These are phyloP conservation scores for Nestor notabilis DNA, from an alignment of 2,113 vertebrate species.

Conservation along the genomic window DNA sequence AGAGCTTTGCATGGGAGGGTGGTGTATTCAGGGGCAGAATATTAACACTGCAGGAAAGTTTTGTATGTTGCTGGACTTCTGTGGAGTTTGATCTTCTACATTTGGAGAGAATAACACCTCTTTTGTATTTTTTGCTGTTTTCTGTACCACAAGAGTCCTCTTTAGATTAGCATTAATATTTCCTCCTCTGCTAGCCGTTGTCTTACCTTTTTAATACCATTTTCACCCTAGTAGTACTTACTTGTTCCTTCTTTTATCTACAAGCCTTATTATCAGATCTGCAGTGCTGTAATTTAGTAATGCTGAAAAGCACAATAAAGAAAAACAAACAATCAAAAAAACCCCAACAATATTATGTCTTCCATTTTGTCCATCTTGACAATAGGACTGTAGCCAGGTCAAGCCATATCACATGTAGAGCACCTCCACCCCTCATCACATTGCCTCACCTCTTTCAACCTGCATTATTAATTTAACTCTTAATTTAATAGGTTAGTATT, in stretches of 20 bases:
- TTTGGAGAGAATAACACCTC: not conserved
- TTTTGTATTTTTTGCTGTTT: not conserved
- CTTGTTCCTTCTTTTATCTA: not conserved
- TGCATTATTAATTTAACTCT: not conserved
- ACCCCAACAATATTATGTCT: not conserved
- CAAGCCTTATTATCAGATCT: not conserved
- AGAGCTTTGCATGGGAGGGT: not conserved
- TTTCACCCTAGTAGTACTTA: not conserved
- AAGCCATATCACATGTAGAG: accelerated
- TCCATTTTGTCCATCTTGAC: not conserved
- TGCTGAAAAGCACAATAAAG: not conserved
- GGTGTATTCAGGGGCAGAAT: not conserved
- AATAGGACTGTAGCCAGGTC: accelerated
- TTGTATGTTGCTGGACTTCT: not conserved
- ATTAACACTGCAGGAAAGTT: not conserved
- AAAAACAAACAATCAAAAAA: too few relatives aligned
- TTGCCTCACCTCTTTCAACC: not conserved
- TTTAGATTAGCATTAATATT: not conserved
- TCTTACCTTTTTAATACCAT: not conserved
- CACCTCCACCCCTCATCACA: accelerated
- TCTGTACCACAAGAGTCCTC: not conserved
- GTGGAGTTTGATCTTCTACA: not conserved
- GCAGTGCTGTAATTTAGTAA: not conserved
- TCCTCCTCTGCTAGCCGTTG: not conserved
- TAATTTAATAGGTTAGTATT: not conserved